A percentile compares a stretch with the other conserved stretches of the same genome.
phyloP scores from a whole-genome alignment of 2,113 vertebrate genomes.

The Notothenia coriiceps region DNA sequence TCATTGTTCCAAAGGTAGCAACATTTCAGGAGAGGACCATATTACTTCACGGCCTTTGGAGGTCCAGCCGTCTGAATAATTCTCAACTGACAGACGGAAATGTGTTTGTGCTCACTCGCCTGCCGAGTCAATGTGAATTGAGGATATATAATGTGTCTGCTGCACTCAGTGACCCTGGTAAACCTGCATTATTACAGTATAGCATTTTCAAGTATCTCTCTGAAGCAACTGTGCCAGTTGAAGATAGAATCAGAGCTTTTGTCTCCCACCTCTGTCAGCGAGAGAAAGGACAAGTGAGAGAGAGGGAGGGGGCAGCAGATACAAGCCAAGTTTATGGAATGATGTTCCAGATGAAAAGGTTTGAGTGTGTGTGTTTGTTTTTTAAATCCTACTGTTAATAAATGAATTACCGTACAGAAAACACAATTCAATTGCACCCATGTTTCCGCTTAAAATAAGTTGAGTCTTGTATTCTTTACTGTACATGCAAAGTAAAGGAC shows the following conservation, averaged over 20 bases:
- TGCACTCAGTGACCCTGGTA: neutral
- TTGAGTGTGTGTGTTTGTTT: too few relatives aligned
- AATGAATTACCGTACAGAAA: too few relatives aligned
- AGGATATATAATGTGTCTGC: neutral
- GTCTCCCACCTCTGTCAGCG: too few relatives aligned
- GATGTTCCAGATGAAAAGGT: too few relatives aligned
- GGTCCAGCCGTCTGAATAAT: slow-evolving; percentile 13
- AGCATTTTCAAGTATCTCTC: neutral
- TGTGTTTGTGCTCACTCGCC: neutral
- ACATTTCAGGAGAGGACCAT: neutral
- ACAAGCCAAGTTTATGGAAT: too few relatives aligned
- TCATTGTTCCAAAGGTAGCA: neutral
- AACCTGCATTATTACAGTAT: neutral
- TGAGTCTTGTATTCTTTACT: neutral
- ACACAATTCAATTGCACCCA: too few relatives aligned
- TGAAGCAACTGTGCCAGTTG: neutral
- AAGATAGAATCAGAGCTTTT: too few relatives aligned
- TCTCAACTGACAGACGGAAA: neutral
- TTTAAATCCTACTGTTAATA: too few relatives aligned
- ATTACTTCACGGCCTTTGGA: neutral
- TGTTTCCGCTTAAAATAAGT: too few relatives aligned
- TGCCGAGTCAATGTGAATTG: neutral
- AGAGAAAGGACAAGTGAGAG: too few relatives aligned
- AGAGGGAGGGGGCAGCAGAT: too few relatives aligned
- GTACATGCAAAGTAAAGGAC: neutral